phyloP scores from a whole-genome alignment of 2,797 vertebrate species.

The Myoxocephalus aenaeus region DNA sequence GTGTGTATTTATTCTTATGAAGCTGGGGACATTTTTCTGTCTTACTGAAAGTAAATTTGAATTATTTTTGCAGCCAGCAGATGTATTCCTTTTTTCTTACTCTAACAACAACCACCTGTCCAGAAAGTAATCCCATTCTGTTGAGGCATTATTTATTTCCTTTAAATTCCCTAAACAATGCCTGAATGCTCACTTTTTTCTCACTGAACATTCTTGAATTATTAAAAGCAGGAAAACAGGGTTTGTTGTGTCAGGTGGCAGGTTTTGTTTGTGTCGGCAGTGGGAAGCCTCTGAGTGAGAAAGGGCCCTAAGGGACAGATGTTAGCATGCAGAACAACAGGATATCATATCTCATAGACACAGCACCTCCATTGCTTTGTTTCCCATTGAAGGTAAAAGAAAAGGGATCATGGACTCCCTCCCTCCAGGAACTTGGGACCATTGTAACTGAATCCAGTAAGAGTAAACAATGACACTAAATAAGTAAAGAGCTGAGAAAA shows the following conservation, averaged over 20 bases:
- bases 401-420: slow-evolving; percentile 1
- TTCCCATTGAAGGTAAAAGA: slow-evolving; percentile 22
- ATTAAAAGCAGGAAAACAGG: slow-evolving; percentile 36
- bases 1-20: slow-evolving; percentile 44
- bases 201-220: slow-evolving; percentile 34
- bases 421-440: slow-evolving; percentile 1
- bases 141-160: slow-evolving; percentile 21
- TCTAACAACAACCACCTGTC: slow-evolving; percentile 35
- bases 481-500: slow-evolving; percentile 11
- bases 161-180: slow-evolving; percentile 21
- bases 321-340: slow-evolving; percentile 41
- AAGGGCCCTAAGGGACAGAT: slow-evolving; percentile 23
- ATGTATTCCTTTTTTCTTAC: slow-evolving; percentile 30
- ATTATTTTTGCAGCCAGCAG: slow-evolving; percentile 22
- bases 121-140: slow-evolving; percentile 3
- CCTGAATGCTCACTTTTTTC: slow-evolving; percentile 18
- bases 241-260: slow-evolving; percentile 49
- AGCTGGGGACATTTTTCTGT: slow-evolving; percentile 43
- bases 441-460: slow-evolving; percentile 21
- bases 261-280: slow-evolving; percentile 51
- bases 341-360: slow-evolving; percentile 48
- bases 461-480: slow-evolving; percentile 10
- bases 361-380: slow-evolving; percentile 10
- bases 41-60: slow-evolving; percentile 24
- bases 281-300: slow-evolving; percentile 19